Base-by-base conservation (phyloP, 2,888 invertebrate species). In the Pardosa pseudoannulata region DNA sequence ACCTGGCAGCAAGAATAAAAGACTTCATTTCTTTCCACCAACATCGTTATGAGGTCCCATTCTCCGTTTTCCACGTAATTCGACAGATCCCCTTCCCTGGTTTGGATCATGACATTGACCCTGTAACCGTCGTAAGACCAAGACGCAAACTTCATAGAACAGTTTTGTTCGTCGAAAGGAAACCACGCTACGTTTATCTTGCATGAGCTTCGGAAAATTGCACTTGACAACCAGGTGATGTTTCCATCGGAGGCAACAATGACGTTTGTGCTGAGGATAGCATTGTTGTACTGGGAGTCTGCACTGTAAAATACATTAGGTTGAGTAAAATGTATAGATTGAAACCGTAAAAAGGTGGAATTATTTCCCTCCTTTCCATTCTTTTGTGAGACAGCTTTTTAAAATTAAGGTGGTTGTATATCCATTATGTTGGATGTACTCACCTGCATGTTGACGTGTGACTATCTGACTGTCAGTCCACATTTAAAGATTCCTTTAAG, bases 161-260 rank as follows among this genome's bases (percentile, higher is more conserved):
- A 93, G 32, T 90, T 91, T 90, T 93, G 93, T 89, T 93, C 93
- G 90, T 93, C 93, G 90, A 93, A 93, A 0, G 93, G 93, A 90
- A 93, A 93, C 90, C 92, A 93, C 3, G 93, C 93, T 85, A 92
- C 92, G 88, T 92, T 91, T 9, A 93, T 93, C 89, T 93, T 93
- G 89, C 93, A 94, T 7, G 93, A 93, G 82, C 92, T 92, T 64
- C 93, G 91, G 78, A 94, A 92, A 89, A 93, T 93, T 56, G 93
- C 93, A 5, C 93, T 93, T 0, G 93, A 93, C 0, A 93, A 93
- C 93, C 93, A 93, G 89, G 93, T 93, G 1, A 93, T 93, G 36
- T 91, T 92, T 7, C 93, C 93, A 72, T 92, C 91, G 85, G 90
- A 90, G 13, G 91, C 89, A 1, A 93, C 93, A 92, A 93, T 93